phyloP scores from a whole-genome alignment of 2,888 invertebrate species.

The Sphecodes monilicornis region DNA sequence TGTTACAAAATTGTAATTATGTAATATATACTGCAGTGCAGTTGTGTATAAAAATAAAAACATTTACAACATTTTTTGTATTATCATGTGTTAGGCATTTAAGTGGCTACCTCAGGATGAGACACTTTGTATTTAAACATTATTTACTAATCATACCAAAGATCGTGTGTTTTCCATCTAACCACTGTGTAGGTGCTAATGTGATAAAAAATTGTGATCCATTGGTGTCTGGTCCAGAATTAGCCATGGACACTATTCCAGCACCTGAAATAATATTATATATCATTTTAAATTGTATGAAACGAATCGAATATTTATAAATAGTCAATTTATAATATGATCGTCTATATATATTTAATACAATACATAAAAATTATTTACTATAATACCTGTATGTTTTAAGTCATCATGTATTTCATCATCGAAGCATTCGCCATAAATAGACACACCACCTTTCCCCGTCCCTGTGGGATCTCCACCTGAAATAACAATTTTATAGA shows the following conservation, averaged over 20 bases:
- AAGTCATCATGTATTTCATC: conserved; percentile 98
- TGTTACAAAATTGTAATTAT: conserved; percentile 63
- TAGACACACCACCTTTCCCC: conserved; percentile 97
- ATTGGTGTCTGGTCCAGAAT: conserved; percentile 98
- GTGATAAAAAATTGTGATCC: conserved; percentile 99
- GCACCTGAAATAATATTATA: conserved; percentile 85
- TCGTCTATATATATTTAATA: neutral
- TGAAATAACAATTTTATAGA: conserved; percentile 59
- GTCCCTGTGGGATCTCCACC: conserved; percentile 99
- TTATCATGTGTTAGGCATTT: too few species aligned
- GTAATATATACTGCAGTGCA: neutral
- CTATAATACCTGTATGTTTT: conserved; percentile 93
- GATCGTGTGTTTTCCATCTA: conserved; percentile 98
- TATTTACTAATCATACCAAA: conserved; percentile 88
- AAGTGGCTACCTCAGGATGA: neutral
- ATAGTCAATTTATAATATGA: neutral
- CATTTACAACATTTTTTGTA: neutral
- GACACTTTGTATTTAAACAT: neutral
- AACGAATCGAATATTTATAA: neutral
- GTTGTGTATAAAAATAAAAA: neutral
- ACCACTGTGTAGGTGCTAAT: conserved; percentile 97
- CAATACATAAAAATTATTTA: neutral
- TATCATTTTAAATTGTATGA: too few species aligned
- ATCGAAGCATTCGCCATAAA: conserved; percentile 97
- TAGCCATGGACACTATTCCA: conserved; percentile 96